Conservation (phyloP, 2,113 vertebrate species). For the Stigmatopora nigra region DNA sequence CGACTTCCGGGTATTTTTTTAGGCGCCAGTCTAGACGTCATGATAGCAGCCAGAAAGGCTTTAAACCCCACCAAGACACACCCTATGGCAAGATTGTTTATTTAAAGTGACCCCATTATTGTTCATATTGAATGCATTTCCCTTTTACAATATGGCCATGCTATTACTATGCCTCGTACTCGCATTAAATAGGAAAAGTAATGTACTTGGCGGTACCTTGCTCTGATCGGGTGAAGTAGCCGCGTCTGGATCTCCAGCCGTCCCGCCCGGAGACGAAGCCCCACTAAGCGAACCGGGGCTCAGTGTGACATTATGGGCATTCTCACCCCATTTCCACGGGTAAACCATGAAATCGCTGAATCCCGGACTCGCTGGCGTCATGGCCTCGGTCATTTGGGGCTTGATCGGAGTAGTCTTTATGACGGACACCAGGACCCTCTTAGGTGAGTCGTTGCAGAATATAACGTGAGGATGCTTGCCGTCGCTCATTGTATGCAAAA, state of each 20-base stretch:
- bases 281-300: slow-evolving; percentile 77
- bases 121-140: not conserved
- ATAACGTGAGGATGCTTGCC: slow-evolving; percentile 71
- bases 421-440: slow-evolving; percentile 88
- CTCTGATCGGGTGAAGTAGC: slow-evolving; percentile 56
- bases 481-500: slow-evolving; percentile 67
- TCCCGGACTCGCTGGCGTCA: slow-evolving; percentile 86
- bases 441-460: slow-evolving; percentile 83
- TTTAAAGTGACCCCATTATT: slow-evolving; percentile 51
- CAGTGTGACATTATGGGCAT: slow-evolving; percentile 91
- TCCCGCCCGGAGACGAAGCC: slow-evolving; percentile 65
- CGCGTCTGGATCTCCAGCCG: slow-evolving; percentile 59
- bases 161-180: not conserved
- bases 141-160: not conserved
- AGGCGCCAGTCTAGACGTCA: slow-evolving; percentile 77
- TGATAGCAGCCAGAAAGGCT: slow-evolving; percentile 60
- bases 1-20: slow-evolving; percentile 60
- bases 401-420: slow-evolving; percentile 92
- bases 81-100: slow-evolving; percentile 68
- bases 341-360: slow-evolving; percentile 99
- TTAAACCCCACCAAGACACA: slow-evolving; percentile 70
- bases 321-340: slow-evolving; percentile 97
- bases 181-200: not conserved
- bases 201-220: slow-evolving; percentile 49
- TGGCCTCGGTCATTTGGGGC: slow-evolving; percentile 60